Evolutionary conservation across 2,888 invertebrate species (phyloP).

Genomic region (Andrena bicolor): DNA sequence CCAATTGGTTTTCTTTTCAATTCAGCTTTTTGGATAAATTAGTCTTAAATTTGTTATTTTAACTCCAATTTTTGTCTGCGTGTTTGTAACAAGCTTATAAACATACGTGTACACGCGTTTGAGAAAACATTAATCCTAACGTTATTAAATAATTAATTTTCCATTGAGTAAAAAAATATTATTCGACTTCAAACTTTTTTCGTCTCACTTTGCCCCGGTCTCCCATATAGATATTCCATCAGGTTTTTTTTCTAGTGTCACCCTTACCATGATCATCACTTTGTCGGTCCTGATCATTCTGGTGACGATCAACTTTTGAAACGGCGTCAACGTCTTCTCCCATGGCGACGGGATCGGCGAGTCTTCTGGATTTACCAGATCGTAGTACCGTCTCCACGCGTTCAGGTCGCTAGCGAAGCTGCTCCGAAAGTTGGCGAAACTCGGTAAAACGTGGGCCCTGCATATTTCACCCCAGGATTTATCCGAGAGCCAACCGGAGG

Average conservation of each 20-base stretch:
- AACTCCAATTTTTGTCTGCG: too few relatives aligned
- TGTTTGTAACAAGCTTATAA: too few relatives aligned
- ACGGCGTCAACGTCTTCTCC: conserved; percentile 85
- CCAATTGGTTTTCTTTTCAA: too few relatives aligned
- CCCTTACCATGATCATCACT: conserved; percentile 76
- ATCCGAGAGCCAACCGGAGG: conserved; percentile 86
- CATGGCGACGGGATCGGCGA: conserved; percentile 85
- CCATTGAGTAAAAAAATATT: too few relatives aligned
- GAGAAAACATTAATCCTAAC: too few relatives aligned
- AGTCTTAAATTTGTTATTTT: too few relatives aligned
- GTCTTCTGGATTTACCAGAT: conserved; percentile 84
- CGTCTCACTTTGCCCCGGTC: too few relatives aligned
- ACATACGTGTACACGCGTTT: too few relatives aligned
- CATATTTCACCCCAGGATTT: conserved; percentile 87
- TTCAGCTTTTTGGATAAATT: too few relatives aligned
- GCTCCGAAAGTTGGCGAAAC: conserved; percentile 83
- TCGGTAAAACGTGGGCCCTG: conserved; percentile 83
- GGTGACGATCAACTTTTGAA: conserved; percentile 87
- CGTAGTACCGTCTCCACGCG: conserved; percentile 86
- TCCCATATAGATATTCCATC: conserved; percentile 28
- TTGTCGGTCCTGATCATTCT: conserved; percentile 87
- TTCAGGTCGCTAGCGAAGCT: conserved; percentile 83
- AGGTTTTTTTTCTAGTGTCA: too few relatives aligned
- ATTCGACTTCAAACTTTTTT: too few relatives aligned
- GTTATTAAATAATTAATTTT: too few relatives aligned